Evolutionary conservation across 2,797 vertebrate species (phyloP).

Genomic region (Danio kyathit): DNA sequence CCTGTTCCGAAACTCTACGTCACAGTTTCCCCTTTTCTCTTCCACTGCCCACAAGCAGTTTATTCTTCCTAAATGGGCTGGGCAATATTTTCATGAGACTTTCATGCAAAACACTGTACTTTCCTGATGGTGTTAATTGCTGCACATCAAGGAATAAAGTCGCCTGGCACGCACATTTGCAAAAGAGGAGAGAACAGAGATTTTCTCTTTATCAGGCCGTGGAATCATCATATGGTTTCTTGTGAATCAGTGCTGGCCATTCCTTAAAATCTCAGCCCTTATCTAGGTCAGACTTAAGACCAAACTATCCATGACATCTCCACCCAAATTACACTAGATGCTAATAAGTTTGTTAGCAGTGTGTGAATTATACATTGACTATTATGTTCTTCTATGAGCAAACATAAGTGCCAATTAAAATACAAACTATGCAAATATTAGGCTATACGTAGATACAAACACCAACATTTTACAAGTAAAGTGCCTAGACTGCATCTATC

Average conservation of each 20-base stretch:
- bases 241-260: background rate
- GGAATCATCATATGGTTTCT: constrained; percentile 13
- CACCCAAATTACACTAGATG: background rate
- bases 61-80: constrained; percentile 27
- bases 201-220: background rate
- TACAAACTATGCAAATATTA: too few species aligned
- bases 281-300: background rate
- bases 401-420: too few species aligned
- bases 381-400: too few species aligned
- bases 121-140: constrained; percentile 48
- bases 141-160: constrained; percentile 23
- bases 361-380: too few species aligned
- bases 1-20: constrained; percentile 36
- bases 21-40: constrained; percentile 41
- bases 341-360: background rate
- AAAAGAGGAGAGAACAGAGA: background rate
- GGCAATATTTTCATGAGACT: constrained; percentile 46
- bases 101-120: constrained; percentile 52
- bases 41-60: constrained; percentile 4
- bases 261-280: constrained; percentile 3
- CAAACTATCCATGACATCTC: background rate
- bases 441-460: too few species aligned
- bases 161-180: background rate
- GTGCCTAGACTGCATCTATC: too few species aligned
- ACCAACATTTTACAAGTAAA: too few species aligned